Evolutionary conservation across 2,888 invertebrate species (phyloP).

Genomic region (Epinotia brunnichana): DNA sequence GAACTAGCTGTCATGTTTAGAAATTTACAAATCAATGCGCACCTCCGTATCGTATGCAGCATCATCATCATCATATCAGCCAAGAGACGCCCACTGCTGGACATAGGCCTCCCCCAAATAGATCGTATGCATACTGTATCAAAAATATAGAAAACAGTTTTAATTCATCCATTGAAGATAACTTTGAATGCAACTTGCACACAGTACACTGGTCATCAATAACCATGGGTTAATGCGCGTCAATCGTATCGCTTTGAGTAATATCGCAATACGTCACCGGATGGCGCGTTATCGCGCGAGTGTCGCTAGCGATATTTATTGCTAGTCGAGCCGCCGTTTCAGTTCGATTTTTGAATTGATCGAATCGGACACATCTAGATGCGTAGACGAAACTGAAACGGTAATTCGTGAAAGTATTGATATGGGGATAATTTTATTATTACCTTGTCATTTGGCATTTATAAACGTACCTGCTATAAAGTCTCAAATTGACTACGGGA

Average conservation of each 20-base stretch:
- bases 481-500: too few species aligned
- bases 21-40: too few species aligned
- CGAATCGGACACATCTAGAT: background rate
- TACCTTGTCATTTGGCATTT: background rate
- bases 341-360: conserved; percentile 51
- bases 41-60: background rate
- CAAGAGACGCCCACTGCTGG: too few species aligned
- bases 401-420: background rate
- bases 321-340: conserved; percentile 51
- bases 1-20: too few species aligned
- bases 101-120: too few species aligned
- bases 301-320: conserved; percentile 57
- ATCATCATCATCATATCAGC: too few species aligned
- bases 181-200: conserved; percentile 3
- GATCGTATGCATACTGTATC: too few species aligned
- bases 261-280: conserved; percentile 57
- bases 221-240: conserved; percentile 36
- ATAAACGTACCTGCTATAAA: background rate
- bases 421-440: too few species aligned
- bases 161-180: conserved; percentile 6
- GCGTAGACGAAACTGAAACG: background rate
- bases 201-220: conserved; percentile 33
- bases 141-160: background rate
- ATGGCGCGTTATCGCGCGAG: conserved; percentile 55
- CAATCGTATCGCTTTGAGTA: conserved; percentile 51